Conservation (phyloP, 2,797 vertebrate species). For the Decapterus maruadsi region DNA sequence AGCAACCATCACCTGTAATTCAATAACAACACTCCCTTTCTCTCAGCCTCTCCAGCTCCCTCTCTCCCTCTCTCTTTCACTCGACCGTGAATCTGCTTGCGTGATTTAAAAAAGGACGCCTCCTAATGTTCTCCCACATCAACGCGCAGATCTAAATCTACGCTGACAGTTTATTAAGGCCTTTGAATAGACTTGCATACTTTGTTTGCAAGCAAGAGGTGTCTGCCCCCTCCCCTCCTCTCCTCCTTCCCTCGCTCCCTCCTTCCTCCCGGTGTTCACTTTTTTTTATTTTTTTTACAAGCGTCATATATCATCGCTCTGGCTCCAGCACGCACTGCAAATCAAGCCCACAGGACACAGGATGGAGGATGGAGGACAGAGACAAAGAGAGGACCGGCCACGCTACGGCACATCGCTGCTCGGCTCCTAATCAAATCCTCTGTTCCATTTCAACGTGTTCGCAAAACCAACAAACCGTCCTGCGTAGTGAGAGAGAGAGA, state of each 20-base stretch:
- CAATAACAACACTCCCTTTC: slow-evolving; percentile 75
- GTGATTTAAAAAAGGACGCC: slow-evolving; percentile 40
- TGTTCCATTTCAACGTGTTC: slow-evolving; percentile 30
- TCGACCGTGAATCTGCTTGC: slow-evolving; percentile 31
- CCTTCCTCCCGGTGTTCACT: slow-evolving; percentile 10
- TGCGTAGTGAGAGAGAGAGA: background rate
- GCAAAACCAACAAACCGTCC: background rate
- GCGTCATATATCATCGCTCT: slow-evolving; percentile 31
- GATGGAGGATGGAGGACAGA: slow-evolving; percentile 29
- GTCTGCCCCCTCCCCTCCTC: background rate
- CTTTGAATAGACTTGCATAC: slow-evolving; percentile 37
- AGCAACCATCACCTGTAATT: slow-evolving; percentile 82
- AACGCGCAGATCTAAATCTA: slow-evolving; percentile 54
- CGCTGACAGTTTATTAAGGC: slow-evolving; percentile 41
- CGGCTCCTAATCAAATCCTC: slow-evolving; percentile 66
- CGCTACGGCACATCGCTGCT: slow-evolving; percentile 31
- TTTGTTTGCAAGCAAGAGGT: slow-evolving; percentile 31
- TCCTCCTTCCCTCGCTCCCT: background rate
- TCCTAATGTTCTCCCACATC: slow-evolving; percentile 43
- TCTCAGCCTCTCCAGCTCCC: slow-evolving; percentile 49
- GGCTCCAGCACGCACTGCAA: slow-evolving; percentile 12
- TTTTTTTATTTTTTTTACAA: background rate
- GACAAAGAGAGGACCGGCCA: slow-evolving; percentile 17
- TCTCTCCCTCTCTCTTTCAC: slow-evolving; percentile 54
- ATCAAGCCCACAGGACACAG: slow-evolving; percentile 51